Conservation (phyloP, 2,113 vertebrate genomes). For the Thinocorus orbignyianus region DNA sequence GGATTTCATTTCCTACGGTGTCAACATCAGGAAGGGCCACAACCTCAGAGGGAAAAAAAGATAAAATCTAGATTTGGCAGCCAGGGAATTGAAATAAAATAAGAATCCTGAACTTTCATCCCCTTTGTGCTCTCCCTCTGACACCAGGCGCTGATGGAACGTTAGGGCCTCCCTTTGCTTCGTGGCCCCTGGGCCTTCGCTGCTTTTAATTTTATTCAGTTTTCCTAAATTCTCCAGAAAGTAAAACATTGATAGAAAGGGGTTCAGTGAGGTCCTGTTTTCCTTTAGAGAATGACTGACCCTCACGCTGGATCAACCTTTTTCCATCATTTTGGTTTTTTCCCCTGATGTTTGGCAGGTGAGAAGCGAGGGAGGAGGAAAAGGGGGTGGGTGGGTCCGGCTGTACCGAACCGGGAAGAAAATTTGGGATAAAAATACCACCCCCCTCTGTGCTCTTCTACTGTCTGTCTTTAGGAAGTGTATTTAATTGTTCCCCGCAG, state of each 20-base stretch:
- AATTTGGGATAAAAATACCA: not conserved
- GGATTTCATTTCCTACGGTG: not conserved
- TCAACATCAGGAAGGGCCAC: not conserved
- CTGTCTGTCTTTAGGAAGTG: not conserved
- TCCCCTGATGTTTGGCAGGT: too few species aligned
- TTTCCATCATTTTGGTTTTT: too few species aligned
- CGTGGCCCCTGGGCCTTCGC: not conserved
- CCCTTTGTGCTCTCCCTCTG: not conserved
- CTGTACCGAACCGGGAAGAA: not conserved
- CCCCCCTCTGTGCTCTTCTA: not conserved
- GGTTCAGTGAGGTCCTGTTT: not conserved
- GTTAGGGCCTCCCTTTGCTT: not conserved
- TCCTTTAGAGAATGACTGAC: not conserved
- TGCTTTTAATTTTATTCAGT: not conserved
- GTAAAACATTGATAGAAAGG: not conserved
- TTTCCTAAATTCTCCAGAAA: not conserved
- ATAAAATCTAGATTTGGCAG: not conserved
- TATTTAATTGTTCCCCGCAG: slow-evolving; percentile 64
- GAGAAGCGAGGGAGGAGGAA: not conserved
- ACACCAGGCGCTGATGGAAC: accelerated
- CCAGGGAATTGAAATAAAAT: not conserved
- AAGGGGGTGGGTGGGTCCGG: accelerated
- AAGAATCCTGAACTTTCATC: not conserved
- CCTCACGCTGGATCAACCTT: not conserved
- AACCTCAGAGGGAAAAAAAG: not conserved